Evolutionary conservation across 2,113 vertebrate species (phyloP), one percentile per base, ranked within the genome.

Genomic region (Toxotes jaculatrix): DNA sequence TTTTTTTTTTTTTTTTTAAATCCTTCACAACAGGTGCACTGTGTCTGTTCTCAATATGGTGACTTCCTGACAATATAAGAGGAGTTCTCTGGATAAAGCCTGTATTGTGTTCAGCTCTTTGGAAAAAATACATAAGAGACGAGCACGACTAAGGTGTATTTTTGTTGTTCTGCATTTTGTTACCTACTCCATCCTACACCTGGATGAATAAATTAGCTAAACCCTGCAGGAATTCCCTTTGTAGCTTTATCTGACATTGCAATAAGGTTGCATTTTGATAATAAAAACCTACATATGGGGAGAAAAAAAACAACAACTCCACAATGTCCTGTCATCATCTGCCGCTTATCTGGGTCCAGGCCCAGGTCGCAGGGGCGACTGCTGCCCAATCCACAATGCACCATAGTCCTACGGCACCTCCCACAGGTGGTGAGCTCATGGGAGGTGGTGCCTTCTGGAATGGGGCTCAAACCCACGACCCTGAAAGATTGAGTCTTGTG

Each of bases 231-330:
- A 63, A 80, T 76, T 79, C 57, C 67, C 43, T 83, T 19, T 74
- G 61, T 57, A 63, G 70, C 77, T 74, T 77, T 45, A 75, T 85
- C 56, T 88, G 23, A 72, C 53, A 65, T 65, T 71, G 72, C 83
- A 86, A 73, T 62, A 65, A 73, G 21, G 36, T 23, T 45, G 34
- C 11, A 27, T 62, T 55, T 64, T 74, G 79, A 81, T 72, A 85
- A 77, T 40, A 79, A 74, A 81, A 80, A 40, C 14, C 14, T 57
- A 38, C 31, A 69, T 59, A 87, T 81, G 61, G 40, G n/a, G 21
- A 27, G 4, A 36, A 27, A 27, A 27, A 12, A 47, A 77, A 51
- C 32, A 61, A 32, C 13, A 27, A 27, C 27, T 27, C 27, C 27
- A 27, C 27, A 27, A 1, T 27, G 27, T 27, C 27, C 27, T 27